Conservation (phyloP, 2,797 vertebrate genomes). For the Otus scops region DNA sequence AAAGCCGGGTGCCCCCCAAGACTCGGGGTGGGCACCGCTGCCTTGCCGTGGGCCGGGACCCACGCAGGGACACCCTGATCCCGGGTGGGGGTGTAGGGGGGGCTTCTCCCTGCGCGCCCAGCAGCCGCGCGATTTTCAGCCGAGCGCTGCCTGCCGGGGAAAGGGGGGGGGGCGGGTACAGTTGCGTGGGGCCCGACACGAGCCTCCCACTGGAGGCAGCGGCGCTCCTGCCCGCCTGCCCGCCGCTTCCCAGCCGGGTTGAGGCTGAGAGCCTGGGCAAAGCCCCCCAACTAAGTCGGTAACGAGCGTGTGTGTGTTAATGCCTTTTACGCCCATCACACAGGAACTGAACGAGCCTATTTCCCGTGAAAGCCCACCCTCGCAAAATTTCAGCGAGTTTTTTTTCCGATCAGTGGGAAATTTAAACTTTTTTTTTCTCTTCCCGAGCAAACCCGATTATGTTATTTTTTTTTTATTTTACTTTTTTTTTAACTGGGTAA, state of each 20-base stretch:
- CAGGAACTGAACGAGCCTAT: neutral
- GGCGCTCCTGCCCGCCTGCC: neutral
- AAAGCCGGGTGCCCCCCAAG: neutral
- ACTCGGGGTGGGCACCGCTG: neutral
- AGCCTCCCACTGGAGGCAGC: neutral
- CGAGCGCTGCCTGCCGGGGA: neutral
- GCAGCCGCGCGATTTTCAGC: neutral
- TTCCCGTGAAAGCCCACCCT: constrained; percentile 26
- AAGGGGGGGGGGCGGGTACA: neutral
- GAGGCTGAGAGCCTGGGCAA: constrained; percentile 14
- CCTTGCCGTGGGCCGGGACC: neutral
- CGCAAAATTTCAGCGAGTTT: constrained; percentile 34
- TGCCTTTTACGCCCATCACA: neutral
- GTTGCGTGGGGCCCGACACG: neutral
- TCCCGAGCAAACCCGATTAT: constrained; percentile 31
- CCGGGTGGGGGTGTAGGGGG: too few species aligned
- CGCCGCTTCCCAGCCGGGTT: neutral
- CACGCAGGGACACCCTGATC: neutral
- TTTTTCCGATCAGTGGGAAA: constrained; percentile 13
- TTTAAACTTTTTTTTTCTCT: constrained; percentile 20
- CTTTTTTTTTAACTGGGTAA: constrained; percentile 19
- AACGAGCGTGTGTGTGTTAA: neutral
- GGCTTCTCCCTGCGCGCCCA: neutral
- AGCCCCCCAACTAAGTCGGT: neutral
- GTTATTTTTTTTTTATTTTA: neutral